Evolutionary conservation across 1,140 invertebrate species (phyloP).

Genomic region (Zaprionus ornatus): DNA sequence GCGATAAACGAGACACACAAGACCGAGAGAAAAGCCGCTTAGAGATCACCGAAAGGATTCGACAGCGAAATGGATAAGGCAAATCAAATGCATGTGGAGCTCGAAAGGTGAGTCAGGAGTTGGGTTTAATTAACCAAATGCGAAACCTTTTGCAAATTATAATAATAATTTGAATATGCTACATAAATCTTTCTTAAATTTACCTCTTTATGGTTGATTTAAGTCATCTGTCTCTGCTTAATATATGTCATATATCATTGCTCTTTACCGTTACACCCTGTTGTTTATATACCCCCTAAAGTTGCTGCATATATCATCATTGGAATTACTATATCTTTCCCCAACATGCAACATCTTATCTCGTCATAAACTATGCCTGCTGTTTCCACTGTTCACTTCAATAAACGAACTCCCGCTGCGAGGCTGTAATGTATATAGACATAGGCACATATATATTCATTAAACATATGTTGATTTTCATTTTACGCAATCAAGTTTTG

Average conservation of each 20-base stretch:
- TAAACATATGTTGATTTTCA: constrained; percentile 19
- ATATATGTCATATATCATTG: not conserved
- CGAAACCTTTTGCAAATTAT: constrained; percentile 16
- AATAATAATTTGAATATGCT: constrained; percentile 4
- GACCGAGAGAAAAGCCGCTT: constrained; percentile 40
- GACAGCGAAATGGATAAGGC: constrained; percentile 66
- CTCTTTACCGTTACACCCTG: not conserved
- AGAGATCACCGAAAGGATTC: constrained; percentile 41
- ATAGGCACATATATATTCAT: constrained; percentile 1
- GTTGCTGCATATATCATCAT: not conserved
- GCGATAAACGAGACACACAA: constrained; percentile 34
- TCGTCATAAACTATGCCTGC: not conserved
- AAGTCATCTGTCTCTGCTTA: not conserved
- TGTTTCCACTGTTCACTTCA: not conserved
- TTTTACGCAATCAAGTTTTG: constrained; percentile 3
- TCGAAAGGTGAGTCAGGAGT: constrained; percentile 77
- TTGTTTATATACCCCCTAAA: not conserved
- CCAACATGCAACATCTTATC: not conserved
- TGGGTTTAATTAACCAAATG: not conserved
- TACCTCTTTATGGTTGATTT: not conserved
- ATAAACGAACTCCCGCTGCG: not conserved
- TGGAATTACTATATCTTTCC: not conserved
- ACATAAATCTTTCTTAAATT: not conserved
- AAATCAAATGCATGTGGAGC: constrained; percentile 70
- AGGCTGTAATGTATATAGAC: not conserved